Percentiles rank a stretch among this genome's conserved stretches.
Evolutionary conservation across 2,797 vertebrate genomes (phyloP).

Genomic region (Gila robusta): DNA sequence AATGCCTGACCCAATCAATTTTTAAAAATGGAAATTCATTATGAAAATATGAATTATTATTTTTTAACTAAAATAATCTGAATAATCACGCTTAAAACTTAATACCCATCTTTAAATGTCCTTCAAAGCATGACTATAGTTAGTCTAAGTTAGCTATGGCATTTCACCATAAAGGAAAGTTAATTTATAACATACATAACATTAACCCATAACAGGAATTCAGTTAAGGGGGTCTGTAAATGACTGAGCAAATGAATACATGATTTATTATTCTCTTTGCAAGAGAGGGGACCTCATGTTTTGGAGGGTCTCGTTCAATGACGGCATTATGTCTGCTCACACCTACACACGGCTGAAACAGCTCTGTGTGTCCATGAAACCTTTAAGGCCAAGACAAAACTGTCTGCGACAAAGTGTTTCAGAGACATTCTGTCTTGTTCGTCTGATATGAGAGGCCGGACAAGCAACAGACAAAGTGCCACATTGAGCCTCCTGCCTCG

Average conservation of each 20-base stretch:
- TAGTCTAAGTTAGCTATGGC: background rate
- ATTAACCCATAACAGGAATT: background rate
- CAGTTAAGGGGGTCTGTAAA: background rate
- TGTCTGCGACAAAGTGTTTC: slow-evolving; percentile 61
- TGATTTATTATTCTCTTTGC: slow-evolving; percentile 9
- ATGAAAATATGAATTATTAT: background rate
- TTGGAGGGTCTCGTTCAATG: slow-evolving; percentile 49
- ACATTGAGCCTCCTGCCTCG: slow-evolving; percentile 74
- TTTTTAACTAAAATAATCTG: background rate
- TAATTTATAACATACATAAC: slow-evolving; percentile 15
- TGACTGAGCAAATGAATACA: slow-evolving; percentile 1
- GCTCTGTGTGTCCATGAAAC: slow-evolving; percentile 19
- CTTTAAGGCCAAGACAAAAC: slow-evolving; percentile 54
- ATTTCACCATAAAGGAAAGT: slow-evolving; percentile 1
- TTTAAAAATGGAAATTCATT: background rate
- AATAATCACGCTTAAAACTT: background rate
- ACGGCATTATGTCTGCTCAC: slow-evolving; percentile 60
- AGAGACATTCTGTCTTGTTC: slow-evolving; percentile 71
- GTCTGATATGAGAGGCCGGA: slow-evolving; percentile 66
- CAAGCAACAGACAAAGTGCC: slow-evolving; percentile 76
- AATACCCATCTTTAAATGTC: background rate
- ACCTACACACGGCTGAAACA: slow-evolving; percentile 70
- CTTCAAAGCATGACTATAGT: background rate
- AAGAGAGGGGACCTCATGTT: background rate
- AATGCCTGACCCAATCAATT: background rate